These are phyloP conservation scores for Amphipyra tragopoginis DNA, from an alignment of 2,888 invertebrate species.

Conservation along the genomic window DNA sequence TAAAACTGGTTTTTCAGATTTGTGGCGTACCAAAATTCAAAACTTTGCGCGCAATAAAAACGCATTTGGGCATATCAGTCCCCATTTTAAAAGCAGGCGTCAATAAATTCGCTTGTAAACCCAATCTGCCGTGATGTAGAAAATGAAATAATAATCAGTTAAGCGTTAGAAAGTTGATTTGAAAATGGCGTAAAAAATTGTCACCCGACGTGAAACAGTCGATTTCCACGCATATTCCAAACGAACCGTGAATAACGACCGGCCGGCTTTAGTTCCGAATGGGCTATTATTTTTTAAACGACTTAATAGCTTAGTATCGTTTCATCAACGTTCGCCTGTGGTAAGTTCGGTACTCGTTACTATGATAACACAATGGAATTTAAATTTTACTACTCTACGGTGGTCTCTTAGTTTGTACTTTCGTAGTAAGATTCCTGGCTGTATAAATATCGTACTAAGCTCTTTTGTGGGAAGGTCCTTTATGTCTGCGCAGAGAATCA, in stretches of 20 bases:
- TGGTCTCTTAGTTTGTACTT: constrained; percentile 9
- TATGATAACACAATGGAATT: constrained; percentile 34
- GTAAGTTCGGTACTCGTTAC: constrained; percentile 26
- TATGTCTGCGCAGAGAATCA: constrained; percentile 6
- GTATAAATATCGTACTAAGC: constrained; percentile 26
- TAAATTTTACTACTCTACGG: constrained; percentile 8
- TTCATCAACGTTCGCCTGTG: constrained; percentile 31
- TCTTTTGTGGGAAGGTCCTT: constrained; percentile 9
- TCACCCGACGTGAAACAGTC: constrained; percentile 64
- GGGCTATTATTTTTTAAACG: constrained; percentile 56
- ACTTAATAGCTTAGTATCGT: constrained; percentile 42
- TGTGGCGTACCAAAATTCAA: too few species aligned
- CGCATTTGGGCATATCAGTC: too few species aligned
- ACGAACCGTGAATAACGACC: constrained; percentile 61
- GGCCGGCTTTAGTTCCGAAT: constrained; percentile 49
- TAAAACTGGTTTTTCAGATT: too few species aligned
- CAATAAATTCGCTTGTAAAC: constrained; percentile 1
- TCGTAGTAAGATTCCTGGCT: constrained; percentile 13
- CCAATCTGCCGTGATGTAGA: constrained; percentile 31
- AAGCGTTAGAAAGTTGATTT: constrained; percentile 62
- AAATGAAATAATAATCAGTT: constrained; percentile 48
- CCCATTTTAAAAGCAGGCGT: too few species aligned
- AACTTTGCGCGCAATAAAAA: too few species aligned
- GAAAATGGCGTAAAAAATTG: constrained; percentile 70
- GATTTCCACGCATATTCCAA: constrained; percentile 63